Base-by-base conservation (phyloP, 2,888 invertebrate genomes). In the Neuroscelio doddi region DNA sequence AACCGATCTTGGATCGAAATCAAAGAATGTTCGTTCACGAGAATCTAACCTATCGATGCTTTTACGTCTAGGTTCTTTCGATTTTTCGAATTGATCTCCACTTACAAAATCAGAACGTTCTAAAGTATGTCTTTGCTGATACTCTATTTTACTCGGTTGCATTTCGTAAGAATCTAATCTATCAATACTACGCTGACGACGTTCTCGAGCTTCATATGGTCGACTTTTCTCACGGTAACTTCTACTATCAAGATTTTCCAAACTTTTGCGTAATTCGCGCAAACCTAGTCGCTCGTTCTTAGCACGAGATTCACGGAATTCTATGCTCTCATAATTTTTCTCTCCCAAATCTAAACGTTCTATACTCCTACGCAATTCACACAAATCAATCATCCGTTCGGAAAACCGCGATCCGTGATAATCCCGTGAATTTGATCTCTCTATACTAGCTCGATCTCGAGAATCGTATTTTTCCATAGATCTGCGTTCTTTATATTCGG, bases 41-140 rank as follows among this genome's bases (percentile, higher is more conserved):
- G 71, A 73, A 34, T 83, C 80, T 7, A 83, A 59, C 7, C 77
- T 72, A 15, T 84, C 84, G 1, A 73, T 74, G 67, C 82, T 83
- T 51, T 78, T 82, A 0, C 81, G 79, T 1, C 77, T 73, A 1
- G 68, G 51, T 46, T 75, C 47, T 47, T 69, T 49, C 64, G 68
- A 1, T 56, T 71, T 51, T 57, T 71, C 30, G 10, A 74, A 71
- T 0, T 80, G 78, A 49, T 79, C 80, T 17, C 66, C 74, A 41
- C 70, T 75, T 0, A 74, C 78, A 0, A 78, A 80, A 44, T 80
- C 78, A 21, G 78, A 74, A 0, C 79, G 70, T 53, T 83, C 82
- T n/a, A 76, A 68, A 1, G 78, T 80, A 46, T 83, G 81, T 29
- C 79, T 73, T 16, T 80, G 76, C 41, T 79, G 76, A 46, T 78